Conservation (phyloP, 2,113 vertebrate species). For the Ardeotis arabs region DNA sequence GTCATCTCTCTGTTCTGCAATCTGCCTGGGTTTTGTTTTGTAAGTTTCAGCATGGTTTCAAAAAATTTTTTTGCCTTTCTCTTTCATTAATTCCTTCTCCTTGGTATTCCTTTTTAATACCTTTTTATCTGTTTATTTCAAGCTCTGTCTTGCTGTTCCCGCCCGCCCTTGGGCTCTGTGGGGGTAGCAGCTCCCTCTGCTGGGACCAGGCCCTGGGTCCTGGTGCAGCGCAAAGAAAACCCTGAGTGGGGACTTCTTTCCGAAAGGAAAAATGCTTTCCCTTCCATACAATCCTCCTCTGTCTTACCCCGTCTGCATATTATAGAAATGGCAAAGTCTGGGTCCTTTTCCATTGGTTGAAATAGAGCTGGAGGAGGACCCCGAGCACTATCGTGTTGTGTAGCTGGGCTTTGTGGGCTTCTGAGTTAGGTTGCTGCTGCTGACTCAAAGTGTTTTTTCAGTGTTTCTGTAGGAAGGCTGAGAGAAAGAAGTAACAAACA, state of each 20-base stretch:
- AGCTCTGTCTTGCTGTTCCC: no score
- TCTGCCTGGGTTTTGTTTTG: background rate
- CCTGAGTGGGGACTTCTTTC: accelerated
- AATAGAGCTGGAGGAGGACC: background rate
- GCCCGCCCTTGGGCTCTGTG: background rate
- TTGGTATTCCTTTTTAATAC: background rate
- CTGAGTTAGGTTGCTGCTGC: no score
- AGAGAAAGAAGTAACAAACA: background rate
- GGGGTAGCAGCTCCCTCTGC: constrained; percentile 41
- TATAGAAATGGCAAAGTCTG: accelerated
- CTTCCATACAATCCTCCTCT: accelerated
- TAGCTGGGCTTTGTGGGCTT: background rate
- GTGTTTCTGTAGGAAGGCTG: background rate
- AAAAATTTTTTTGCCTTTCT: background rate
- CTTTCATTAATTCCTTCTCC: background rate
- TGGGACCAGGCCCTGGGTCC: accelerated
- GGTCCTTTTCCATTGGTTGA: accelerated
- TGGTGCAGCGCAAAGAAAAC: accelerated
- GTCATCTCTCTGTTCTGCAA: background rate
- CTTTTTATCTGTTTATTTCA: no score
- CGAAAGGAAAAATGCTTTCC: accelerated
- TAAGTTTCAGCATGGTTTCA: background rate
- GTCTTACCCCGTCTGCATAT: accelerated
- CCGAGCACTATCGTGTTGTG: accelerated
- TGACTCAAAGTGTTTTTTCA: background rate